These are phyloP conservation scores for Geodia barretti DNA, from an alignment of 37 sponge, comb jelly and placozoan species.

Conservation along the genomic window DNA sequence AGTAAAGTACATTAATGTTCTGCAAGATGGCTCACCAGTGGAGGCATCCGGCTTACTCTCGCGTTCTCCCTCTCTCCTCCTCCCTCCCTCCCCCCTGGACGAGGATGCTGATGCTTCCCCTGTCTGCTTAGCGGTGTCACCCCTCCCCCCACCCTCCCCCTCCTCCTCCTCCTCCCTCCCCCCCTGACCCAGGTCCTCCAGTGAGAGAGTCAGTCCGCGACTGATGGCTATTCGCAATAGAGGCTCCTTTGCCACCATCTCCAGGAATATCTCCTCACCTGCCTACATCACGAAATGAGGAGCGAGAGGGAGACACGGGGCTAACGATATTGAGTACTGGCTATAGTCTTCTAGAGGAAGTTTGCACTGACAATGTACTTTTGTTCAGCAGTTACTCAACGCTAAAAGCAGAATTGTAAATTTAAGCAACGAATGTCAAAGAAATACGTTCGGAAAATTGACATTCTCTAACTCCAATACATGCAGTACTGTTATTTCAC, in stretches of 20 bases:
- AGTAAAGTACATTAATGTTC: no score
- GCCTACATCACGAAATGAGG: background rate
- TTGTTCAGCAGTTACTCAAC: no score
- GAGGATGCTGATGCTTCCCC: background rate
- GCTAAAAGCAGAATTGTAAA: no score
- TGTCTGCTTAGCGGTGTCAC: background rate
- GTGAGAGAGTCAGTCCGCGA: background rate
- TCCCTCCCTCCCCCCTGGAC: background rate
- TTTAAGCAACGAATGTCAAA: no score
- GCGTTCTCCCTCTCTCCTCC: background rate
- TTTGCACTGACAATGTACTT: no score
- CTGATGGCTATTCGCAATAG: conserved; percentile 69
- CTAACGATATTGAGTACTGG: no score
- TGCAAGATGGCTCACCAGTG: no score
- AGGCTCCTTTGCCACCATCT: conserved; percentile 61
- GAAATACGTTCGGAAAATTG: background rate
- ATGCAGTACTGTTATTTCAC: no score
- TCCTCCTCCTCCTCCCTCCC: background rate
- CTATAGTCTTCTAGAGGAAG: no score
- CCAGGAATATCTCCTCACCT: conserved; percentile 28
- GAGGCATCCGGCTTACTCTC: background rate
- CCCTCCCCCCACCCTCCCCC: background rate
- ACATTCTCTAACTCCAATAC: background rate
- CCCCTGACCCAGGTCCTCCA: background rate
- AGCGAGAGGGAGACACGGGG: background rate